These are phyloP conservation scores for Orius laevigatus DNA, from an alignment of 1,140 invertebrate genomes.

Conservation along the genomic window DNA sequence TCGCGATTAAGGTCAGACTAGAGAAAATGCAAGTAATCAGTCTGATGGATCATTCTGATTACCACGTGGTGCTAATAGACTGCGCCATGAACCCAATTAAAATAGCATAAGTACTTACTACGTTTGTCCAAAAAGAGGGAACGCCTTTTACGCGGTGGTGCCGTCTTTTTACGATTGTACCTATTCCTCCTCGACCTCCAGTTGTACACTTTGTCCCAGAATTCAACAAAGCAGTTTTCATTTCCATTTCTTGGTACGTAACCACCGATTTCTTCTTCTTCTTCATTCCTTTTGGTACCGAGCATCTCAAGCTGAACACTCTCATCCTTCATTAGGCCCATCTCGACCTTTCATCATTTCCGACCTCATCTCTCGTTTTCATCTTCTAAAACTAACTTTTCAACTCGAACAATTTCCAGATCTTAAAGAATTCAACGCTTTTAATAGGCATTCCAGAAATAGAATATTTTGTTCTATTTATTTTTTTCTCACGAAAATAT, in stretches of 20 bases:
- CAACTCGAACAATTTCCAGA: too few relatives aligned
- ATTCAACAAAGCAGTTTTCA: not conserved
- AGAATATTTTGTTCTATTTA: too few relatives aligned
- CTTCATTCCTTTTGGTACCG: constrained; percentile 2
- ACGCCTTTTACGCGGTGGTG: constrained; percentile 5
- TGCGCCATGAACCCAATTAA: too few relatives aligned
- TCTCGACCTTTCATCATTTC: too few relatives aligned
- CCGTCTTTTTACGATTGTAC: constrained; percentile 14
- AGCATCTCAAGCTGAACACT: constrained; percentile 10
- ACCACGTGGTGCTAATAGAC: too few relatives aligned
- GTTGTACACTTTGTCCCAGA: not conserved
- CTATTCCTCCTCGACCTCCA: constrained; percentile 20
- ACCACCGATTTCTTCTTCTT: constrained; percentile 2
- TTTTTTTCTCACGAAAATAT: too few relatives aligned
- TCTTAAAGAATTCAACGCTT: too few relatives aligned
- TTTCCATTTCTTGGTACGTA: not conserved
- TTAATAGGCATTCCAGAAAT: too few relatives aligned
- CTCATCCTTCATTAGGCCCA: too few relatives aligned
- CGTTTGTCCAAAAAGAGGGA: constrained; percentile 3
- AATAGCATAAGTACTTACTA: too few relatives aligned
- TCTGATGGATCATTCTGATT: constrained; percentile 7
- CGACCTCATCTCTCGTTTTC: too few relatives aligned
- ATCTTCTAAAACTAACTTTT: too few relatives aligned
- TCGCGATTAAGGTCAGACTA: not conserved
- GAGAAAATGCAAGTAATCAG: not conserved